Conservation (phyloP, 1,140 invertebrate genomes). For the Musca domestica region DNA sequence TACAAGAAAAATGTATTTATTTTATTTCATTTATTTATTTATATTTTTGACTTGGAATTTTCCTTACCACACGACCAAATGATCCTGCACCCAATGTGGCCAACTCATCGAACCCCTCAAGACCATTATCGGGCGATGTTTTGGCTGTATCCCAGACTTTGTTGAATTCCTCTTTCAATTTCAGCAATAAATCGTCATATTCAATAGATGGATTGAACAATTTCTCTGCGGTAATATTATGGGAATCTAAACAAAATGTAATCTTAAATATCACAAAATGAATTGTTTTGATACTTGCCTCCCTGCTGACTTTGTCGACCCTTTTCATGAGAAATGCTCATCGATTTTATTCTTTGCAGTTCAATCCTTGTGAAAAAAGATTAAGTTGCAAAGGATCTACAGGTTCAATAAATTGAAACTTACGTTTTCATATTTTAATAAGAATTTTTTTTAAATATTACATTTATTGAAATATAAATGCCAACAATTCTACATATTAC, state of each 20-base stretch:
- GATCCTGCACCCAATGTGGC: constrained; percentile 40
- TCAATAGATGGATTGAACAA: constrained; percentile 43
- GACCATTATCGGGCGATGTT: constrained; percentile 34
- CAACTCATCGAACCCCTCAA: constrained; percentile 39
- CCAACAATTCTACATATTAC: too few relatives aligned
- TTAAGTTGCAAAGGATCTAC: too few relatives aligned
- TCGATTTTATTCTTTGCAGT: too few relatives aligned
- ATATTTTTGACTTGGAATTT: neutral
- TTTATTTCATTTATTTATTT: neutral
- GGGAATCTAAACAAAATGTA: neutral
- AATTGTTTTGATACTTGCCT: too few relatives aligned
- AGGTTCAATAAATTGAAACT: too few relatives aligned
- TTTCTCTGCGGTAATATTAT: neutral
- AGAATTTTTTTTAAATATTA: too few relatives aligned
- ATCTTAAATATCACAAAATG: too few relatives aligned
- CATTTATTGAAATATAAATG: too few relatives aligned
- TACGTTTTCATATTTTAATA: too few relatives aligned
- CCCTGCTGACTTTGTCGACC: too few relatives aligned
- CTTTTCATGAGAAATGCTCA: too few relatives aligned
- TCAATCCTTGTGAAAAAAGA: too few relatives aligned
- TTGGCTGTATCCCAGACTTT: constrained; percentile 32
- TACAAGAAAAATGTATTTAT: neutral
- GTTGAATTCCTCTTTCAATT: constrained; percentile 42
- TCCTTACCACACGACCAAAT: constrained; percentile 40
- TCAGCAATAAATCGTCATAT: constrained; percentile 36